A percentile compares a stretch with the other conserved stretches of the same genome.
Evolutionary conservation across 2,888 invertebrate genomes (phyloP).

Genomic region (Listrodromus nycthemerus): DNA sequence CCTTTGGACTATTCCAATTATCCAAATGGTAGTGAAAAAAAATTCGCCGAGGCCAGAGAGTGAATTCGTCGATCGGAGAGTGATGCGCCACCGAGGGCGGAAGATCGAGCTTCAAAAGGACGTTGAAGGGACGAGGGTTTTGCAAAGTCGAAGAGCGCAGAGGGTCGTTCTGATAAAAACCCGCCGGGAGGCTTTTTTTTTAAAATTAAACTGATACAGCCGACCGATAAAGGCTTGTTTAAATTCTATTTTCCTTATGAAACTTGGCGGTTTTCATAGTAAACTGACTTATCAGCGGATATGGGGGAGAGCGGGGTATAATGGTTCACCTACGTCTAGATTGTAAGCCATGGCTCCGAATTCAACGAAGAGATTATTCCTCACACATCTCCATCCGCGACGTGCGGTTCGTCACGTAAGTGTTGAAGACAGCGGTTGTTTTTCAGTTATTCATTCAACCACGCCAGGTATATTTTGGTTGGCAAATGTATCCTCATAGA

Average conservation of each 20-base stretch:
- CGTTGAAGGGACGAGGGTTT: conserved; percentile 2
- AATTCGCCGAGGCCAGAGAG: conserved; percentile 10
- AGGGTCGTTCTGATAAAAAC: conserved; percentile 20
- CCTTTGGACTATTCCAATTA: conserved; percentile 22
- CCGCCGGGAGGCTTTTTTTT: conserved; percentile 71
- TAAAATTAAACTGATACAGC: conserved; percentile 76
- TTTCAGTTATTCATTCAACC: neutral
- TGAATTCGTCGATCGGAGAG: conserved; percentile 23
- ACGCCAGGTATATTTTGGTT: conserved; percentile 3
- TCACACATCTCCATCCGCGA: neutral
- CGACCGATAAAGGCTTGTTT: neutral
- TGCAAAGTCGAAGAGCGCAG: neutral
- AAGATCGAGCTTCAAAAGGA: conserved; percentile 30
- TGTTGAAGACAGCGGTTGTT: neutral
- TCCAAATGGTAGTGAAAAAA: conserved; percentile 39
- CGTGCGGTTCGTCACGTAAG: conserved; percentile 2
- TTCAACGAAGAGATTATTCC: neutral
- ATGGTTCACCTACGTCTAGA: neutral
- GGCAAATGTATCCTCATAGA: neutral
- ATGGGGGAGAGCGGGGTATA: neutral
- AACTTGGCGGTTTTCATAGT: neutral
- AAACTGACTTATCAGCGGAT: neutral
- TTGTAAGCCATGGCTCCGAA: neutral
- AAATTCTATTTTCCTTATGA: neutral
- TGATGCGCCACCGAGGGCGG: conserved; percentile 1